Evolutionary conservation across 2,888 invertebrate species (phyloP), one percentile per base, ranked within the genome.

Genomic region (Agrotis ipsilon): DNA sequence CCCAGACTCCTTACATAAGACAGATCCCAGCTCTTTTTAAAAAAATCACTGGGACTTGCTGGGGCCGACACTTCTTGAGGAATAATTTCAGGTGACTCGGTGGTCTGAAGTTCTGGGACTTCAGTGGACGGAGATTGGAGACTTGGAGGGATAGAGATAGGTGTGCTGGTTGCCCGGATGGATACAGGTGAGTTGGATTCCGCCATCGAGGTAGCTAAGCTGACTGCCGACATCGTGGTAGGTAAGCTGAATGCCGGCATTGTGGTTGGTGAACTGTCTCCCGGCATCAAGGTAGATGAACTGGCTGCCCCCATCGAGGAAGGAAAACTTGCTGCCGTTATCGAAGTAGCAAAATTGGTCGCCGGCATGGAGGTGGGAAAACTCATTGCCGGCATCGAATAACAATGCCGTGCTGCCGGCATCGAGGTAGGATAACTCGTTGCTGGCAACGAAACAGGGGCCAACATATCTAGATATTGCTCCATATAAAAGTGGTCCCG

Each of bases 11-110:
- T 39, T 9, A 39, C 39, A 11, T 39, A 39, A 11, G 39, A 93
- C n/a, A 92, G 74, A 64, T 94, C 93, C 89, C 91, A 93, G 65
- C 81, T 91, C 45, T 85, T 87, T 1, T 87, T 89, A 45, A 80
- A 72, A 2, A 83, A 61, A 3, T 84, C 82, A 65, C 74, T 83
- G 13, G 86, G 79, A 19, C 82, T 62, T 18, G 65, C 2, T 11
- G 71, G 58, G 5, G 78, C 68, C 3, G 68, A 80, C 43, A 86
- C 86, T 1, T 79, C 49, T 54, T 82, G 83, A 0, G 69, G 65
- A n/a, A 74, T 60, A 0, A 73, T 64, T 39, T 83, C 78, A 13
- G 84, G 77, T 3, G 81, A 81, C 45, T 39, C 39, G 1, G 39
- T 39, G 11, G 39, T 39, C 39, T 39, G 11, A 84, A 21, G 60